phyloP scores from a whole-genome alignment of 2,888 invertebrate genomes.

The Drosophila borealis region DNA sequence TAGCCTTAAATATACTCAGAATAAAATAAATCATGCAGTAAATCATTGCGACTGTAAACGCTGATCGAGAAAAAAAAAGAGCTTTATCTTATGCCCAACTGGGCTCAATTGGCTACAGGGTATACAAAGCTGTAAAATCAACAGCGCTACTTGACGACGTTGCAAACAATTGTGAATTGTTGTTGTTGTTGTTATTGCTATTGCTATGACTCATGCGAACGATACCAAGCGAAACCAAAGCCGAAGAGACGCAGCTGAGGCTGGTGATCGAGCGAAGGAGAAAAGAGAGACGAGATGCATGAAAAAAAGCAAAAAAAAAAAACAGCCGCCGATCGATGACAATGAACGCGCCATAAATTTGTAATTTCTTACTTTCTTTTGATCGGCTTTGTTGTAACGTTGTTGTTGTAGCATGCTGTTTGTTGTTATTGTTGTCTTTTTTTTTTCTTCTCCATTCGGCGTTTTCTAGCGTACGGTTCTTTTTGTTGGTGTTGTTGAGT shows the following conservation, averaged over 20 bases:
- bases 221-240: conserved; percentile 29
- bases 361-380: conserved; percentile 69
- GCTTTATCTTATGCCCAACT: not conserved
- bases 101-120: not conserved
- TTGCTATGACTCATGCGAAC: conserved; percentile 51
- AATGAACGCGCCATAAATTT: conserved; percentile 66
- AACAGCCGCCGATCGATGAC: conserved; percentile 48
- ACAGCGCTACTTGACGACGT: conserved; percentile 40
- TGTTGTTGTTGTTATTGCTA: conserved; percentile 27
- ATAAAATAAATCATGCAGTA: not conserved
- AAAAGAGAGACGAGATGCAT: conserved; percentile 19
- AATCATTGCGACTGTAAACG: not conserved
- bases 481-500: conserved; percentile 2
- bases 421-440: conserved; percentile 9
- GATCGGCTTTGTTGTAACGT: conserved; percentile 24
- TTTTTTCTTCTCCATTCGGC: not conserved
- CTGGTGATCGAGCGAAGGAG: conserved; percentile 7
- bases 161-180: conserved; percentile 54
- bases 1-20: too few species aligned
- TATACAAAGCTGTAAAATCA: conserved; percentile 16
- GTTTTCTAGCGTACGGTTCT: not conserved
- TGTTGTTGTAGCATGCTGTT: conserved; percentile 9
- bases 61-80: not conserved
- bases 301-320: not conserved
- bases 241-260: conserved; percentile 1